Evolutionary conservation across 2,797 vertebrate species (phyloP), one percentile per base, ranked within the genome.

Genomic region (Rhinichthys osculus): DNA sequence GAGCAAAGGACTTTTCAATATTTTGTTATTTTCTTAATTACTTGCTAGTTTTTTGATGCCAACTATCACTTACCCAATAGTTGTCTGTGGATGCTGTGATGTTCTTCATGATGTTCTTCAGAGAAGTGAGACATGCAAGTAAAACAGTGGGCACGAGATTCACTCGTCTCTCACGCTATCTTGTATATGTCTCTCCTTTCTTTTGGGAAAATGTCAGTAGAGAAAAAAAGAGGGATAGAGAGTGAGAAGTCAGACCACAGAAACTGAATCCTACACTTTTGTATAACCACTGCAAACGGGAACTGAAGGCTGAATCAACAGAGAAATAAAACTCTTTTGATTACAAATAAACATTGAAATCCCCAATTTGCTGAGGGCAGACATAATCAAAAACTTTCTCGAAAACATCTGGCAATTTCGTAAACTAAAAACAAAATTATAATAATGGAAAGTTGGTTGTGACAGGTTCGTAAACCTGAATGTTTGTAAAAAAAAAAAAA

Each of bases 91-190:
- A 11, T 80, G 77, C 30, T 38, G 33, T 50, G 4, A 6, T 2
- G 30, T 80, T 38, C 7, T 64, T 40, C 84, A 85, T 85, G 69
- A 62, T 80, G 77, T 62, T 30, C 67, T 79, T 59, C 33, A 52
- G 35, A 73, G 27, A 62, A 78, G 38, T 54, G 54, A 78, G 69
- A 72, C 42, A 86, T 86, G 17, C 44, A 82, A 52, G 17, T 81
- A 57, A 44, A 82, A 64, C 1, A 59, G 77, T 59, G 52, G 67
- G 67, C 76, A 72, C 66, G 30, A 84, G 83, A 70, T 78, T 17
- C 83, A 69, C 62, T 77, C 47, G 62, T 67, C 47, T 67, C 44
- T 77, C 73, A 69, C 59, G 7, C 47, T 5, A 3, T 54, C 74
- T 77, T 42, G 82, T 50, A 35, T 83, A 69, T 78, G 83, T 69